Conservation (phyloP, 2,797 vertebrate genomes). For the Mycteria americana region DNA sequence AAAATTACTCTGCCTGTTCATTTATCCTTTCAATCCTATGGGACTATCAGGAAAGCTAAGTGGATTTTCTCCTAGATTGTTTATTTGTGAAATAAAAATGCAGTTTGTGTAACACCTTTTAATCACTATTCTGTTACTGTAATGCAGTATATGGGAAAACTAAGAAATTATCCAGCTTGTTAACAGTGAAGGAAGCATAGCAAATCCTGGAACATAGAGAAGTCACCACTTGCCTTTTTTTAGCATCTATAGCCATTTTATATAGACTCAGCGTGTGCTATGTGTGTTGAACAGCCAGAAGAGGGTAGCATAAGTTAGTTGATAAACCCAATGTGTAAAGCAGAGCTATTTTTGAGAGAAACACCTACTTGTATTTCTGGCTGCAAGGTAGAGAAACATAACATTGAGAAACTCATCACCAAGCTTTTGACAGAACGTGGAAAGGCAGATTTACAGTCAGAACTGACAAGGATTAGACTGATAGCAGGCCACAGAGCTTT, state of each 20-base stretch:
- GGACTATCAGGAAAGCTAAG: background rate
- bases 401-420: background rate
- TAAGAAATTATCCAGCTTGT: background rate
- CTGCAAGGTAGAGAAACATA: background rate
- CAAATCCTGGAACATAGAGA: background rate
- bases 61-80: background rate
- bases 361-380: background rate
- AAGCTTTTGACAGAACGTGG: background rate
- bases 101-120: background rate
- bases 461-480: background rate
- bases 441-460: background rate
- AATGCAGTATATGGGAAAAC: background rate
- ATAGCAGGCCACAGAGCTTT: background rate
- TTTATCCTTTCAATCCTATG: background rate
- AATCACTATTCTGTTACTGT: background rate
- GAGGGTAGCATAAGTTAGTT: slow-evolving; percentile 47
- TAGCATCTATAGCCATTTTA: background rate
- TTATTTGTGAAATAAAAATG: background rate
- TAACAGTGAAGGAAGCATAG: background rate
- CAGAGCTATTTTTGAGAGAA: background rate
- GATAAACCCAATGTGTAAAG: background rate
- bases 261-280: background rate
- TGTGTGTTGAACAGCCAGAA: slow-evolving; percentile 23
- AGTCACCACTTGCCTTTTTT: background rate
- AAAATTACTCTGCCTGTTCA: background rate